Base-by-base conservation (phyloP, 2,797 vertebrate genomes). In the Enteromius radiatus region DNA sequence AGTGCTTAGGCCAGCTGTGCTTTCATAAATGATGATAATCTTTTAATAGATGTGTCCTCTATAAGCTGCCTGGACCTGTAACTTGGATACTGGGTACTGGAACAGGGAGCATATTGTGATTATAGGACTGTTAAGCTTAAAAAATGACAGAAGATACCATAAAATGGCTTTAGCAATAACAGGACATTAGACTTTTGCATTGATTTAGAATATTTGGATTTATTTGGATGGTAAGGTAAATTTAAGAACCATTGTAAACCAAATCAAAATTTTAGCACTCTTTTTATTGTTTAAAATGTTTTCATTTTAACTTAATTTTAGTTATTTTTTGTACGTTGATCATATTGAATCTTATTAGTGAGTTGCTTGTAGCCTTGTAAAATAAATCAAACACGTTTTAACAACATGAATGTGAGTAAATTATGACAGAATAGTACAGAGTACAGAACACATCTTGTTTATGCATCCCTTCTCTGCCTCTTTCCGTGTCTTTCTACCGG, bases 11-110 rank as follows among this genome's bases (percentile, higher is more conserved):
- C 26, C 76, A 78, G 76, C 76, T 78, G 61, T 7, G 14, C 19
- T 64, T 65, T 64, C 43, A 49, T 45, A 36, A 78, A 64, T 65
- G 61, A 49, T 31, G 17, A n/a, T 49, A 76, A 45, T 76, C 73
- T 76, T 76, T 19, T 43, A 31, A 76, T 78, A 64, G 28, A 12
- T 15, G 41, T 43, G 74, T 63, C 15, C n/a, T 41, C 52, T 59
- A 19, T 63, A 17, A 26, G 17, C 74, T 31, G 56, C 38, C 38
- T 59, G 38, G 38, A 63, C 41, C 8, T 76, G 38, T 61, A 63
- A 76, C 59, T 43, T n/a, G 61, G 23, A 61, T 41, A 12, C 4
- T 14, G 54, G 26, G 14, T 21, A 10, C 15, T n/a, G n/a, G n/a
- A n/a, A 41, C 41, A 41, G 41, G 10, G 41, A 41, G 41, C 68